A percentile compares a stretch with the other conserved stretches of the same genome.
These are phyloP conservation scores for Xylophagus ater DNA, from an alignment of 2,888 invertebrate species.

Conservation along the genomic window DNA sequence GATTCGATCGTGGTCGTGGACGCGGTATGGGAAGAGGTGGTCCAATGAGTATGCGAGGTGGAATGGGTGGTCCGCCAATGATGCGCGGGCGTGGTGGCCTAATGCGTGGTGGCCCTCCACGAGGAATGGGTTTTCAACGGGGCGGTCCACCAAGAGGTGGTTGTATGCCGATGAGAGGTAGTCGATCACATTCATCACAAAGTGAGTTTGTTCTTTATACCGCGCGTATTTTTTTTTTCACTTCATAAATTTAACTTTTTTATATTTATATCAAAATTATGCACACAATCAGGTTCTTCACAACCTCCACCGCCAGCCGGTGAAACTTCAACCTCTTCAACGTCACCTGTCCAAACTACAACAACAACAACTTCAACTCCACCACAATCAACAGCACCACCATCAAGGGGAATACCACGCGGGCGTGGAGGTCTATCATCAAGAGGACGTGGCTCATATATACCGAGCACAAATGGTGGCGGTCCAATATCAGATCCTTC, in stretches of 20 bases:
- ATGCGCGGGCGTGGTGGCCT: constrained; percentile 25
- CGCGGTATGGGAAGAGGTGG: constrained; percentile 38
- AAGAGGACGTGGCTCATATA: constrained; percentile 34
- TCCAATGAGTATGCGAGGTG: constrained; percentile 33
- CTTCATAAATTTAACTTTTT: not conserved
- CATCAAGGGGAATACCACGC: constrained; percentile 26
- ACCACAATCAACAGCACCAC: constrained; percentile 21
- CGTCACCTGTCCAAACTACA: constrained; percentile 32
- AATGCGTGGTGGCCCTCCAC: constrained; percentile 20
- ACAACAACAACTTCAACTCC: constrained; percentile 22
- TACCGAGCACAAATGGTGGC: constrained; percentile 30
- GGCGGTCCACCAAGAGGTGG: constrained; percentile 21
- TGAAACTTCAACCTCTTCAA: constrained; percentile 35
- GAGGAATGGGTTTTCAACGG: constrained; percentile 27
- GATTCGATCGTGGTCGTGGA: constrained; percentile 36
- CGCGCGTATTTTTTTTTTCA: not conserved
- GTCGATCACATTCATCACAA: constrained; percentile 31
- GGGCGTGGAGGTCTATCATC: constrained; percentile 32
- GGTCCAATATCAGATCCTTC: constrained; percentile 21
- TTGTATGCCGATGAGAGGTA: constrained; percentile 23
- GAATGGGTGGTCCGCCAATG: constrained; percentile 32
- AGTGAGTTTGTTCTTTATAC: constrained; percentile 26
- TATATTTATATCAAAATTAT: constrained; percentile 1
- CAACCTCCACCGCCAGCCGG: constrained; percentile 19
- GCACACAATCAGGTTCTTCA: constrained; percentile 4